Base-by-base conservation (phyloP, 1,140 invertebrate genomes). In the Danaus plexippus region DNA sequence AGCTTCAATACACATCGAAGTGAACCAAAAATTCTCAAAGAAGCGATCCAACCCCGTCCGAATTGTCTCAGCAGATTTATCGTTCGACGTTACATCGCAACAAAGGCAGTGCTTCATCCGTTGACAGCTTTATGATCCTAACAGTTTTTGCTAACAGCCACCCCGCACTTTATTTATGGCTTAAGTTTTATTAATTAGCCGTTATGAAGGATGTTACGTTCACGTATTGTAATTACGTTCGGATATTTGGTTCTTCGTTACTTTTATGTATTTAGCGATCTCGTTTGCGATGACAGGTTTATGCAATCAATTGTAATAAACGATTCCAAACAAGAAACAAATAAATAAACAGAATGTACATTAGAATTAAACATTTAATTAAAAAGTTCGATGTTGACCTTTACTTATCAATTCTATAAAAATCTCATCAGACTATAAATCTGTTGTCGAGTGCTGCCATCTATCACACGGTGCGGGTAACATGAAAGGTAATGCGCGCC, bases 131-230 rank as follows among this genome's bases (percentile, higher is more conserved):
- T 83, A 83, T 83, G 77, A 80, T 80, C 73, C 75, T 73, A 79
- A 78, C 80, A 83, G 80, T 83, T 83, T 83, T 83, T 83, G 77
- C 76, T 79, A 80, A 83, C 77, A 72, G 73, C 80, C 69, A 71
- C 76, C 77, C 67, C 69, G 56, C 58, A 55, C 53, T 63, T 71
- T 79, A 80, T 79, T 83, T 83, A 83, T 77, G 66, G 71, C 73
- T 68, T 72, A 79, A 80, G 76, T 83, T 83, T 83, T 79, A 83
- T 80, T 83, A 80, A 80, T 83, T 83, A 80, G 73, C 71, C 69
- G 59, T 77, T 80, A 32, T 32, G 22, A 32, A 32, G 22, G 22
- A 32, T 32, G 22, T 32, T 32, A 32, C 22, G 22, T 32, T 32
- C 22, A 32, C 22, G 22, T 32, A 32, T 32, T 32, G 22, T 32